Base-by-base conservation (phyloP, 2,113 vertebrate species). In the Junco hyemalis region DNA sequence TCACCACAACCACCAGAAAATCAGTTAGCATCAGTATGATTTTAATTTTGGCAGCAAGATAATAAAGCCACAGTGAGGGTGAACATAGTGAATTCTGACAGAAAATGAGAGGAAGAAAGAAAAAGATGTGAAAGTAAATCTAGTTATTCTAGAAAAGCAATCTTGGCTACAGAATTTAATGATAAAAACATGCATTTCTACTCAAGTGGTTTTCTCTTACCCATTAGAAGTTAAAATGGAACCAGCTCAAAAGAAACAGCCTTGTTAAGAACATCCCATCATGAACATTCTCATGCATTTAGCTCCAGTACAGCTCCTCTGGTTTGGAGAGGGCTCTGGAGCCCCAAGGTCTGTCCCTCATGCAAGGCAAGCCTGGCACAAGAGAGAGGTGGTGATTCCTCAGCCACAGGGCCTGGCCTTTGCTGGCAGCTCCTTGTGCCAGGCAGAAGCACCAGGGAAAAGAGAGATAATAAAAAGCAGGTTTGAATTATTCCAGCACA, bases 1-100 rank as follows among this genome's bases (percentile, higher is more conserved):
- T 89, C 92, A 94, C 71, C 88, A 85, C 90, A 81, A 82, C 87
- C 88, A 74, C 68, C 80, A 92, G 86, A 94, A 96, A 95, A 94
- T 91, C 89, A 92, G 86, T 90, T 92, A 77, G 57, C 82, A 80
- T 91, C 86, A 83, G 92, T 60, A 64, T 9, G 16, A 94, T 93
- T 95, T 95, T 80, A 78, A 94, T 92, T 80, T 64, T 87, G 86
- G 83, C 93, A 86, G 82, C 1, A 0, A 88, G 78, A 83, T 88
- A 93, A 86, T 78, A 88, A 90, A 83, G 76, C 71, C 68, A 48
- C 64, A 71, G 79, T 12, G 42, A 82, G 70, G 44, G 24, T 23
- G 74, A 95, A 44, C 11, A 1, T 21, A 80, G 89, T 45, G 60
- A 81, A 64, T 60, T 73, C 63, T 88, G 93, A 95, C 68, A 92